Percentiles rank a stretch among this genome's conserved stretches.
Evolutionary conservation across 2,888 invertebrate genomes (phyloP).

Genomic region (Cerceris rybyensis): DNA sequence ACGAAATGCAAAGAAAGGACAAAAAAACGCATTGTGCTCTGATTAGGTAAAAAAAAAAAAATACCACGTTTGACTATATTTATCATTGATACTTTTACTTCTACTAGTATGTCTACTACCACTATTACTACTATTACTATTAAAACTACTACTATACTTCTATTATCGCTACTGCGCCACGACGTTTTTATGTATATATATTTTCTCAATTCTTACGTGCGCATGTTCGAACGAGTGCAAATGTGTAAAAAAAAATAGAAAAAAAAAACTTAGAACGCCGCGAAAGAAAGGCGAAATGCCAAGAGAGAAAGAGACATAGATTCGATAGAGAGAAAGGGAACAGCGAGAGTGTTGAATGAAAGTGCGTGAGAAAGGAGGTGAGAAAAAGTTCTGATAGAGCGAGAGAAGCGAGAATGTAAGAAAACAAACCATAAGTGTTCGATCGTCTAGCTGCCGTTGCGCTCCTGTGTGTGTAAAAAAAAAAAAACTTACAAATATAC

Average conservation of each 20-base stretch:
- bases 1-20: constrained; percentile 45
- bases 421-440: constrained; percentile 79
- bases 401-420: constrained; percentile 47
- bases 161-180: constrained; percentile 63
- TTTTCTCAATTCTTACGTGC: constrained; percentile 65
- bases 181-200: constrained; percentile 68
- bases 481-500: constrained; percentile 55
- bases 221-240: constrained; percentile 52
- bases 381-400: not conserved
- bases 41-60: constrained; percentile 49
- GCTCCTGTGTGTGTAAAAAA: constrained; percentile 71
- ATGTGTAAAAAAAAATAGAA: constrained; percentile 22
- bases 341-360: constrained; percentile 33
- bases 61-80: constrained; percentile 63
- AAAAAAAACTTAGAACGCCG: constrained; percentile 15
- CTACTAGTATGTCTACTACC: constrained; percentile 64
- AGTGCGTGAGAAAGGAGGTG: constrained; percentile 32
- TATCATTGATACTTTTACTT: constrained; percentile 66
- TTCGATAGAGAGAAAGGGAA: not conserved
- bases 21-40: constrained; percentile 56
- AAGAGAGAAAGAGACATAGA: constrained; percentile 7
- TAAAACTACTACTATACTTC: constrained; percentile 67
- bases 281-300: constrained; percentile 18
- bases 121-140: constrained; percentile 67
- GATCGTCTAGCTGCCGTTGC: constrained; percentile 79